Percentiles rank a stretch among this genome's conserved stretches.
These are phyloP conservation scores for Fregetta grallaria DNA, from an alignment of 2,113 vertebrate genomes.

Conservation along the genomic window DNA sequence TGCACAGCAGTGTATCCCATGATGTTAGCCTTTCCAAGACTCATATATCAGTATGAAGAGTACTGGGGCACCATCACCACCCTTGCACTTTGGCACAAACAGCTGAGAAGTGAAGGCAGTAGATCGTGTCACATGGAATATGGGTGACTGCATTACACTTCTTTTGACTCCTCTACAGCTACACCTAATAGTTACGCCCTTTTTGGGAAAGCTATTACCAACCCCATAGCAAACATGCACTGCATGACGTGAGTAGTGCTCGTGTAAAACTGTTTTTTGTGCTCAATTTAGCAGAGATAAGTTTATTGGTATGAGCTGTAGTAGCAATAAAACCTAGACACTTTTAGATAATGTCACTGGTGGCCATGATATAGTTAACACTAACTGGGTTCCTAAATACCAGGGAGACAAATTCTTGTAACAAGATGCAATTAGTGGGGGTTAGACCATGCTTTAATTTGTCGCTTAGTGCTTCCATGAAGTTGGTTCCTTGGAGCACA, in stretches of 20 bases:
- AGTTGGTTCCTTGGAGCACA: not conserved
- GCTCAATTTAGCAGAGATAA: not conserved
- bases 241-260: not conserved
- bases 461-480: not conserved
- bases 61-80: not conserved
- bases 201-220: not conserved
- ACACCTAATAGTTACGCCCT: not conserved
- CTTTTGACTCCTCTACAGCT: not conserved
- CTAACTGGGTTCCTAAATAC: not conserved
- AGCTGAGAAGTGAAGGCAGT: not conserved
- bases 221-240: not conserved
- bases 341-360: not conserved
- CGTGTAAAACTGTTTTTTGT: not conserved
- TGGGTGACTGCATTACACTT: not conserved
- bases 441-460: not conserved
- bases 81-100: not conserved
- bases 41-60: not conserved
- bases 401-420: not conserved
- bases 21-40: not conserved
- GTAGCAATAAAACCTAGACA: not conserved
- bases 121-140: not conserved
- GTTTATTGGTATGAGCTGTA: not conserved
- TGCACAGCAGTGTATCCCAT: not conserved
- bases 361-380: not conserved
- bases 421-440: not conserved